Percentiles rank a stretch among this genome's conserved stretches.
phyloP scores from a whole-genome alignment of 1,140 invertebrate genomes.

The Penaeus chinensis region DNA sequence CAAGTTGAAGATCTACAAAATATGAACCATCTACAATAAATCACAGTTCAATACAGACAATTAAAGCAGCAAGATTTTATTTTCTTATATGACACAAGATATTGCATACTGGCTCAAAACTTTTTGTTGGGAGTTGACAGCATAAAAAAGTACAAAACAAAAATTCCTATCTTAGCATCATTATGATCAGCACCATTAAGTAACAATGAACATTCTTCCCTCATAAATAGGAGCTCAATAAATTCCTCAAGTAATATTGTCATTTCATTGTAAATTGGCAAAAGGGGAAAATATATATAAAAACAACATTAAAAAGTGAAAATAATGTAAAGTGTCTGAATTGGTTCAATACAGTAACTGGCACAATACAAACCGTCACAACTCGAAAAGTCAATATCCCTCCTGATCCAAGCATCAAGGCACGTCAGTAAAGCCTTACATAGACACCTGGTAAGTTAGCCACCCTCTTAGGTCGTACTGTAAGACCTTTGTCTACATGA shows the following conservation, averaged over 20 bases:
- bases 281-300: too few relatives aligned
- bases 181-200: constrained; percentile 47
- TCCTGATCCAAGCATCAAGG: constrained; percentile 42
- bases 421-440: constrained; percentile 29
- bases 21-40: constrained; percentile 40
- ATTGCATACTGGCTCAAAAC: constrained; percentile 45
- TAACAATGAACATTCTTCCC: constrained; percentile 41
- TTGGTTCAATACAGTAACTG: not conserved
- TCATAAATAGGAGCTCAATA: constrained; percentile 17
- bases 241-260: constrained; percentile 24
- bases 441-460: constrained; percentile 33
- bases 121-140: constrained; percentile 5
- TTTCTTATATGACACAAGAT: constrained; percentile 26
- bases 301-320: not conserved
- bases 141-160: constrained; percentile 28
- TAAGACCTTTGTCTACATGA: constrained; percentile 45
- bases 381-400: too few relatives aligned
- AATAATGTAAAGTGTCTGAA: constrained; percentile 4
- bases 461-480: constrained; percentile 24
- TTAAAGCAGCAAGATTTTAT: not conserved
- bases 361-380: too few relatives aligned
- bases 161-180: constrained; percentile 43
- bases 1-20: constrained; percentile 26
- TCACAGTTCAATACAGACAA: constrained; percentile 13
- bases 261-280: too few relatives aligned